Conservation (phyloP, 2,113 vertebrate genomes). For the Oncorhynchus kisutch region DNA sequence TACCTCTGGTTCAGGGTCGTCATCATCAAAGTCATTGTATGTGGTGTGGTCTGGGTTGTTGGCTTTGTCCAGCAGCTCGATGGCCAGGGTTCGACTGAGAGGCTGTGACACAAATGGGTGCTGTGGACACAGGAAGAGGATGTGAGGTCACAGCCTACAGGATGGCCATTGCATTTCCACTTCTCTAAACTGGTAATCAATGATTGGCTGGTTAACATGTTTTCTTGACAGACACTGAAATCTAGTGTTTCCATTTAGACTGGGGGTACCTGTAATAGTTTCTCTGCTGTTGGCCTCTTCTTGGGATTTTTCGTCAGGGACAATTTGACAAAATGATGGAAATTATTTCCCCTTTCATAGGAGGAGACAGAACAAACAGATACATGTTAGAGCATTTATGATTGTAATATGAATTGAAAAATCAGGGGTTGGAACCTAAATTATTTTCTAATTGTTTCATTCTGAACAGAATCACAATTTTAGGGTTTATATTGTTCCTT, state of each 20-base stretch:
- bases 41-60: slow-evolving; percentile 95
- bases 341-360: slow-evolving; percentile 89
- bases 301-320: slow-evolving; percentile 97
- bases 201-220: background rate
- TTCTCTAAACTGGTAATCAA: background rate
- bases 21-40: slow-evolving; percentile 93
- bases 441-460: too few species aligned
- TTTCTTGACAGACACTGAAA: background rate
- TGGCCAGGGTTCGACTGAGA: slow-evolving; percentile 91
- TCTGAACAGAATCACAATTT: background rate
- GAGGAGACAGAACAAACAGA: background rate
- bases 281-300: slow-evolving; percentile 95
- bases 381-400: too few species aligned
- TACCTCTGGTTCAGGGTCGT: slow-evolving; percentile 92
- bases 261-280: slow-evolving; percentile 85
- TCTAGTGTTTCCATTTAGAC: background rate
- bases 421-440: background rate
- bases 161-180: background rate
- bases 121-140: slow-evolving; percentile 59
- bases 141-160: background rate
- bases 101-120: slow-evolving; percentile 96
- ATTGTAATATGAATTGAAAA: background rate
- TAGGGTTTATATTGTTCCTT: too few species aligned
- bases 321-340: slow-evolving; percentile 98
- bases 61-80: slow-evolving; percentile 95